Evolutionary conservation across 2,797 vertebrate genomes (phyloP).

Genomic region (Aulostomus chinensis): DNA sequence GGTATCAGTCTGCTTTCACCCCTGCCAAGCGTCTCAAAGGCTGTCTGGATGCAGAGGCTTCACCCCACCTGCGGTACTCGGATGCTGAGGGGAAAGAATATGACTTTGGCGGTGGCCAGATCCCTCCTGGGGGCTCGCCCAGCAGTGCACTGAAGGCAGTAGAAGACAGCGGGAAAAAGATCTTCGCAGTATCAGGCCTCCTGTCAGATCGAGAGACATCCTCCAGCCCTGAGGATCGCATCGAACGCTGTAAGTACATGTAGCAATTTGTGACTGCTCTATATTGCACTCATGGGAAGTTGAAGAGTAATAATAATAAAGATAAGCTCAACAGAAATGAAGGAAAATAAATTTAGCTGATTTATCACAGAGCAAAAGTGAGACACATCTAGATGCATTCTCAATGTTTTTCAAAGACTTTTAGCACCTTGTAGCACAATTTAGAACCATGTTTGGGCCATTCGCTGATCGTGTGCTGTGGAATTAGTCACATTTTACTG

Average conservation of each 20-base stretch:
- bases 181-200: slow-evolving; percentile 97
- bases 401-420: too few relatives aligned
- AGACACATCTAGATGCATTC: too few relatives aligned
- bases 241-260: slow-evolving; percentile 93
- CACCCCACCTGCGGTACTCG: slow-evolving; percentile 97
- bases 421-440: too few relatives aligned
- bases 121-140: slow-evolving; percentile 91
- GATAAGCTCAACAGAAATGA: too few relatives aligned
- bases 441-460: too few relatives aligned
- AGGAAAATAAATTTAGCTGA: too few relatives aligned
- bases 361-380: too few relatives aligned
- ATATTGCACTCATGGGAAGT: not conserved
- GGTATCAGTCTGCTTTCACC: slow-evolving; percentile 98
- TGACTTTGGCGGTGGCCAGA: slow-evolving; percentile 93
- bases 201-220: slow-evolving; percentile 97
- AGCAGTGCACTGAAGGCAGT: slow-evolving; percentile 92
- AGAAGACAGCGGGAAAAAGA: slow-evolving; percentile 97
- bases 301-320: too few relatives aligned
- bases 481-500: not conserved
- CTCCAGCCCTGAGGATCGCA: slow-evolving; percentile 97
- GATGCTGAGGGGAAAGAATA: slow-evolving; percentile 99
- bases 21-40: slow-evolving; percentile 98
- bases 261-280: slow-evolving; percentile 60
- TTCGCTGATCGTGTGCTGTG: too few relatives aligned
- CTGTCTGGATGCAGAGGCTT: slow-evolving; percentile 93